Conservation (phyloP, 2,113 vertebrate species). For the Opisthocomus hoazin region DNA sequence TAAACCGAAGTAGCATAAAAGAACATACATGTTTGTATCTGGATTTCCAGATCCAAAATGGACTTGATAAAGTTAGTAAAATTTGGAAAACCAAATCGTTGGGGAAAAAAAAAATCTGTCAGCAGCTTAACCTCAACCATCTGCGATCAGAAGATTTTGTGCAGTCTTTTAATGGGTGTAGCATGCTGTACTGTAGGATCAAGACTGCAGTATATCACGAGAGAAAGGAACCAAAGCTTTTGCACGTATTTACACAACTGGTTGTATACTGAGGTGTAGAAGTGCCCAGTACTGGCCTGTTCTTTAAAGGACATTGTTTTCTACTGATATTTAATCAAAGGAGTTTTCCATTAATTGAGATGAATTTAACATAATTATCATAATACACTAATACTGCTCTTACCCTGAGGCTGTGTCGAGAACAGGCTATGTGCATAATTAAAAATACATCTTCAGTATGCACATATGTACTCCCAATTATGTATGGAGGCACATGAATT, state of each 20-base stretch:
- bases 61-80: not conserved
- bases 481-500: not conserved
- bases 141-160: not conserved
- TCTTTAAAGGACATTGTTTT: not conserved
- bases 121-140: not conserved
- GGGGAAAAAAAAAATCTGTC: not conserved
- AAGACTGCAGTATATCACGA: not conserved
- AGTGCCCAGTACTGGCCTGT: not conserved
- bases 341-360: not conserved
- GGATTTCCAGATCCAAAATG: not conserved
- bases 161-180: not conserved
- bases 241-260: not conserved
- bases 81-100: not conserved
- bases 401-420: not conserved
- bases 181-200: not conserved
- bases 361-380: not conserved
- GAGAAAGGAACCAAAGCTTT: not conserved
- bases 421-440: not conserved
- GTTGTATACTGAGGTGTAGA: not conserved
- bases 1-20: not conserved
- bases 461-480: not conserved
- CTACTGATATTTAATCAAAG: not conserved
- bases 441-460: not conserved
- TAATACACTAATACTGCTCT: not conserved
- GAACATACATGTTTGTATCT: not conserved